phyloP scores from a whole-genome alignment of 2,888 invertebrate species.

The Margaritifera margaritifera region DNA sequence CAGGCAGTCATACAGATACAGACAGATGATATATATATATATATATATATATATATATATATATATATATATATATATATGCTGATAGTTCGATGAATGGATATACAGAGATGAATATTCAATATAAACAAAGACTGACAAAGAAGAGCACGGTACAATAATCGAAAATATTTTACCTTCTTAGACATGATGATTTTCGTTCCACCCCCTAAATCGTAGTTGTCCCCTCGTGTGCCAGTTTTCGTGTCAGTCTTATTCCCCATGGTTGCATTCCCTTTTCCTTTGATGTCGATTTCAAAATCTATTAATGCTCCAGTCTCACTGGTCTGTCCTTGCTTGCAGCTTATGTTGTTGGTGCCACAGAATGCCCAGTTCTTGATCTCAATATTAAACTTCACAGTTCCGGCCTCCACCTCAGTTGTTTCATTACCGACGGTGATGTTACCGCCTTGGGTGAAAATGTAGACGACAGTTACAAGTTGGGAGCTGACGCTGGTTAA shows the following conservation, averaged over 20 bases:
- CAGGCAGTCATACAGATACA: too few species aligned
- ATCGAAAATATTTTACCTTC: constrained; percentile 11
- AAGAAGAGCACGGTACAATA: too few species aligned
- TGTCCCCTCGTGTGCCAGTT: not conserved
- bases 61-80: too few species aligned
- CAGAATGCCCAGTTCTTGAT: constrained; percentile 34
- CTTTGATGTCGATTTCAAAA: constrained; percentile 25
- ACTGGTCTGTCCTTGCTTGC: constrained; percentile 2
- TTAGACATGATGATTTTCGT: constrained; percentile 21
- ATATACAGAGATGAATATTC: too few species aligned
- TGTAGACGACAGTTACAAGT: constrained; percentile 18
- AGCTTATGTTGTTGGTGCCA: constrained; percentile 4
- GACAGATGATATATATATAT: too few species aligned
- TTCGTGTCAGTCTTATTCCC: not conserved
- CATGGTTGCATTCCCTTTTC: constrained; percentile 8
- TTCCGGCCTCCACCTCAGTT: constrained; percentile 13
- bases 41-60: too few species aligned
- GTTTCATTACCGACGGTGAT: constrained; percentile 19
- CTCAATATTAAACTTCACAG: constrained; percentile 32
- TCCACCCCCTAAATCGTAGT: constrained; percentile 18
- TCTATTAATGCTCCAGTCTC: constrained; percentile 18
- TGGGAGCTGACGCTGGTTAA: constrained; percentile 3
- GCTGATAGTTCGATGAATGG: too few species aligned
- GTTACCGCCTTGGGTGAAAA: constrained; percentile 25
- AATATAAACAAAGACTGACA: too few species aligned